Percentiles rank a stretch among this genome's conserved stretches.
These are phyloP conservation scores for Dendroctonus valens DNA, from an alignment of 1,140 invertebrate genomes.

Conservation along the genomic window DNA sequence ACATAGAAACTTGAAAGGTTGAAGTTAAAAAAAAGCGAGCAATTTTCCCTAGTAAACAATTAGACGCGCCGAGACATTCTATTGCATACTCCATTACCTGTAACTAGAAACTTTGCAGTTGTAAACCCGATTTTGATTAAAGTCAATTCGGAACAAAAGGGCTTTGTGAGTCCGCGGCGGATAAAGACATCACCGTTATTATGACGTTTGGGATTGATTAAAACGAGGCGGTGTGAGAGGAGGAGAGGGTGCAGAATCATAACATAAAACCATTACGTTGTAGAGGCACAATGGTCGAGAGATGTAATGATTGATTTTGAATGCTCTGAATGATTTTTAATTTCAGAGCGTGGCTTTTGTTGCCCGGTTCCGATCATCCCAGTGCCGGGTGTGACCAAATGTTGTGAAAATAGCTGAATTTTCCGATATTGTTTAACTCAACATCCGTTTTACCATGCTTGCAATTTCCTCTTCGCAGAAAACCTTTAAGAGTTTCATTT, in stretches of 20 bases:
- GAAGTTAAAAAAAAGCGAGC: no score
- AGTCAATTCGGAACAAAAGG: constrained; percentile 27
- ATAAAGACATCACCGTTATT: constrained; percentile 31
- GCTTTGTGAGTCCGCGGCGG: constrained; percentile 18
- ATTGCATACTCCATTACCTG: no score
- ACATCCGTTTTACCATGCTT: no score
- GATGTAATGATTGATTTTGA: constrained; percentile 45
- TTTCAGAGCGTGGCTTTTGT: constrained; percentile 29
- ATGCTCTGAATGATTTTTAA: constrained; percentile 45
- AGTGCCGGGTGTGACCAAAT: no score
- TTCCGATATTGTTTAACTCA: no score
- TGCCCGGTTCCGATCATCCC: background rate
- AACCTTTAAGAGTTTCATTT: no score
- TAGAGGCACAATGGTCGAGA: constrained; percentile 33
- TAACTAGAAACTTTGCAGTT: background rate
- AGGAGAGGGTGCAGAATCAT: constrained; percentile 14
- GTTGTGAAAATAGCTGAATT: no score
- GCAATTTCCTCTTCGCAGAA: no score
- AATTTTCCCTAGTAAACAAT: no score
- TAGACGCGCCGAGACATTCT: no score
- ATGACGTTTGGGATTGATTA: constrained; percentile 36
- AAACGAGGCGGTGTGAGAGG: constrained; percentile 24
- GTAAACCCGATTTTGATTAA: constrained; percentile 25
- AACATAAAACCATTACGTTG: constrained; percentile 34
- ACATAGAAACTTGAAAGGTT: no score